These are phyloP conservation scores for Scopus umbretta DNA, from an alignment of 2,113 vertebrate species.

Conservation along the genomic window DNA sequence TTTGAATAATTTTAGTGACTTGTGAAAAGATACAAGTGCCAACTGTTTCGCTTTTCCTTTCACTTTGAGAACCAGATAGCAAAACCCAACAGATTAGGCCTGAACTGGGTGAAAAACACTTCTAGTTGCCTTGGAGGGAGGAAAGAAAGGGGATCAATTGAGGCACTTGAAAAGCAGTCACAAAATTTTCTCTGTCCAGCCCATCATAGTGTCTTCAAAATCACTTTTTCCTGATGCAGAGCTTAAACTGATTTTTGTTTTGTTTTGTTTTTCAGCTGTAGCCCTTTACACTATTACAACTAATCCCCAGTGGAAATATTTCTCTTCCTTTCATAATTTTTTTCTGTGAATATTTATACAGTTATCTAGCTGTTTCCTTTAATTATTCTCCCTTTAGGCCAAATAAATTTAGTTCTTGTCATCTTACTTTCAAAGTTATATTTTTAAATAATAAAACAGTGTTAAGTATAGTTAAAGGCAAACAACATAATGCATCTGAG, in stretches of 20 bases:
- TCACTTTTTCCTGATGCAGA: not conserved
- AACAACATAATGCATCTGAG: not conserved
- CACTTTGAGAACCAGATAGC: not conserved
- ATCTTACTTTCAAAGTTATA: not conserved
- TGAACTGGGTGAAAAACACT: not conserved
- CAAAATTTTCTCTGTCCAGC: not conserved
- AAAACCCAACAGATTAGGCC: not conserved
- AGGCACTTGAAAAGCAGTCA: not conserved
- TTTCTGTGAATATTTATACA: not conserved
- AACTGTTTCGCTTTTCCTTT: not conserved
- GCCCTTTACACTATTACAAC: not conserved
- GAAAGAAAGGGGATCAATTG: not conserved
- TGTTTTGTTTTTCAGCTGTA: not conserved
- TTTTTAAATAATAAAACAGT: not conserved
- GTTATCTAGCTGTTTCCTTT: not conserved
- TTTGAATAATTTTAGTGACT: not conserved
- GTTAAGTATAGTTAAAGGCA: conserved; percentile 2
- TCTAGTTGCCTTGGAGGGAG: not conserved
- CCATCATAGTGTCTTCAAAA: not conserved
- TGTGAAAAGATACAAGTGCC: not conserved
- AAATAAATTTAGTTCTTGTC: conserved; percentile 6
- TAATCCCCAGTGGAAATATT: not conserved
- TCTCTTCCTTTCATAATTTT: not conserved
- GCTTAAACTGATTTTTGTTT: not conserved
- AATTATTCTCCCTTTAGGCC: not conserved